Conservation (phyloP, 2,888 invertebrate species). For the Agrenia bidenticulata region DNA sequence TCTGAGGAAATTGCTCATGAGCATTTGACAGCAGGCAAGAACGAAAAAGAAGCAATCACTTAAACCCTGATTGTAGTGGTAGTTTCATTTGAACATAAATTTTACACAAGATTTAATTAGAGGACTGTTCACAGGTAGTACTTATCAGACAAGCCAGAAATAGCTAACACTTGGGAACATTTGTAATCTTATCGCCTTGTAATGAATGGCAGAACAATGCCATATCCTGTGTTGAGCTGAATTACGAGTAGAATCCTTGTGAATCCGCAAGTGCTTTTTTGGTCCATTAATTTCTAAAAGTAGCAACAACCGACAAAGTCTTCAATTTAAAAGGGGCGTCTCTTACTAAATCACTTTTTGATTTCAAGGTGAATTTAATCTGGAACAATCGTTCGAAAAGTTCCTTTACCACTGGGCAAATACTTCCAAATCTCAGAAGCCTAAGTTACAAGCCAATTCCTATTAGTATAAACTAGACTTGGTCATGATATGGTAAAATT, state of each 20-base stretch:
- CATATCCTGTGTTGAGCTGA: no score
- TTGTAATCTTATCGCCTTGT: no score
- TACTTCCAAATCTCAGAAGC: not conserved
- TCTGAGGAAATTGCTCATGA: conserved; percentile 18
- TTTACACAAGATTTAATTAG: conserved; percentile 18
- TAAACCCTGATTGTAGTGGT: not conserved
- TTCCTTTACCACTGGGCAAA: not conserved
- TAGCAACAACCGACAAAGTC: not conserved
- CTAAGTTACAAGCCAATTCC: not conserved
- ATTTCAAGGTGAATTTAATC: not conserved
- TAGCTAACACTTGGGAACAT: no score
- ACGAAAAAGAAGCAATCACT: not conserved
- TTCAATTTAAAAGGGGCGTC: not conserved
- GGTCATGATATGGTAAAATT: no score
- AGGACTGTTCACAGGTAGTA: not conserved
- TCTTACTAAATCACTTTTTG: not conserved
- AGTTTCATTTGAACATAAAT: conserved; percentile 15
- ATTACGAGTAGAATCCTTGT: no score
- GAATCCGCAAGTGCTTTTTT: no score
- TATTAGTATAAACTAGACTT: not conserved
- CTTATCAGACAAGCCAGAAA: no score
- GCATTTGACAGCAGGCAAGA: not conserved
- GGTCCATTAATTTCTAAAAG: not conserved
- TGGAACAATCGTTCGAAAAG: no score
- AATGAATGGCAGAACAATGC: no score